These are phyloP conservation scores for Strongylocentrotus purpuratus DNA, from an alignment of 35 echinoderm and acorn worm species.

Conservation along the genomic window DNA sequence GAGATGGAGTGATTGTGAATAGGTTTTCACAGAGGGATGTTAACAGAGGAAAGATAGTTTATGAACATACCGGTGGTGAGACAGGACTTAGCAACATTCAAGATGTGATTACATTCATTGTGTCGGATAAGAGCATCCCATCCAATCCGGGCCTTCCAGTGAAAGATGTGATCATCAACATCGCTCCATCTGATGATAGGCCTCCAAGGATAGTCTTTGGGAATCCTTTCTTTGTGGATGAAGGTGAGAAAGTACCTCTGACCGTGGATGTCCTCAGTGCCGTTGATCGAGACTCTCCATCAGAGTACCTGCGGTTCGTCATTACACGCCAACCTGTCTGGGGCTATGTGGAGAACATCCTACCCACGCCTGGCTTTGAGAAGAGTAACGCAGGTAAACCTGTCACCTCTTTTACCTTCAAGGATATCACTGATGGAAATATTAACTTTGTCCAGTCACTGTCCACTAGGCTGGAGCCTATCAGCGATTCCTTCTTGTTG, in stretches of 20 bases:
- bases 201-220: conserved; percentile 81
- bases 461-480: conserved; percentile 76
- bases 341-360: conserved; percentile 88
- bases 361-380: conserved; percentile 72
- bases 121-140: conserved; percentile 90
- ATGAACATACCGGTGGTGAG: conserved; percentile 86
- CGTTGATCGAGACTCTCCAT: conserved; percentile 75
- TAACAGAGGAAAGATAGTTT: conserved; percentile 69
- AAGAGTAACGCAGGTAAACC: conserved; percentile 97
- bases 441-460: conserved; percentile 96
- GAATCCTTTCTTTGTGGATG: conserved; percentile 88
- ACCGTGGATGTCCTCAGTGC: conserved; percentile 84
- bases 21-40: conserved; percentile 86
- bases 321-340: conserved; percentile 74
- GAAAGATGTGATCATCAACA: conserved; percentile 70
- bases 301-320: conserved; percentile 68
- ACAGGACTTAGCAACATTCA: conserved; percentile 66
- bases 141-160: conserved; percentile 74
- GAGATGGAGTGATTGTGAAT: conserved; percentile 68
- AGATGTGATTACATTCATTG: conserved; percentile 81
- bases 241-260: conserved; percentile 77
- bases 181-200: conserved; percentile 81
- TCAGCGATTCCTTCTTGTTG: conserved; percentile 71
- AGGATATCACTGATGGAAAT: conserved; percentile 75
- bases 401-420: conserved; percentile 65